Evolutionary conservation across 2,888 invertebrate genomes (phyloP).

Genomic region (Prionchulus punctatus): DNA sequence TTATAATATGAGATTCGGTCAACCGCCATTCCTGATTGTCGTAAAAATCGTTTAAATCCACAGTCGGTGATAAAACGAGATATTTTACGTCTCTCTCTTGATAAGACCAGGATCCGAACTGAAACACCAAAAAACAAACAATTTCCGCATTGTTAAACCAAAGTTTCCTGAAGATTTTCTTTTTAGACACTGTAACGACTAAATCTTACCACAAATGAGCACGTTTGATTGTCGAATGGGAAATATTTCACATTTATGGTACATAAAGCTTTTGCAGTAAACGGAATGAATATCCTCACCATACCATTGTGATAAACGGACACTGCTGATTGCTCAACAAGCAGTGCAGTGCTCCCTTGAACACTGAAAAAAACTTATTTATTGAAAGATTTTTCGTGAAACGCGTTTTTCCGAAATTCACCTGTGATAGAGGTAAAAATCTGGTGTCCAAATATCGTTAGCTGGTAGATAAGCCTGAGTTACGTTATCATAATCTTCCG

Average conservation of each 20-base stretch:
- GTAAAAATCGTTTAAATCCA: slow-evolving; percentile 28
- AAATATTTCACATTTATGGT: slow-evolving; percentile 31
- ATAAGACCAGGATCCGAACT: slow-evolving; percentile 31
- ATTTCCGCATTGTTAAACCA: no score
- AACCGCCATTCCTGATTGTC: slow-evolving; percentile 20
- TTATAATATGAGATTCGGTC: background rate
- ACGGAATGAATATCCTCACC: slow-evolving; percentile 27
- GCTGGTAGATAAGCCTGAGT: slow-evolving; percentile 24
- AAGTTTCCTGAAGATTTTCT: background rate
- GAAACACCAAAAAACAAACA: slow-evolving; percentile 9
- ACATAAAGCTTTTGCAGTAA: slow-evolving; percentile 27
- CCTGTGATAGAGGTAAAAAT: slow-evolving; percentile 29
- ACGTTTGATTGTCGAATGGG: slow-evolving; percentile 28
- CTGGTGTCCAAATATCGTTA: slow-evolving; percentile 27
- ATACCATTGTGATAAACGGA: slow-evolving; percentile 13
- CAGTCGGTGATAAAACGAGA: slow-evolving; percentile 21
- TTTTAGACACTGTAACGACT: background rate
- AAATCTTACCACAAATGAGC: slow-evolving; percentile 24
- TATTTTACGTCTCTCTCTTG: slow-evolving; percentile 22
- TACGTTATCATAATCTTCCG: slow-evolving; percentile 19
- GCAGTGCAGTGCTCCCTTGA: slow-evolving; percentile 4
- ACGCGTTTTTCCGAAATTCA: background rate
- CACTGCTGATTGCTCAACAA: background rate
- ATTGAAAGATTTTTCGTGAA: background rate
- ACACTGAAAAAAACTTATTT: slow-evolving; percentile 3